phyloP scores from a whole-genome alignment of 2,113 vertebrate species.

The Vicugna pacos region DNA sequence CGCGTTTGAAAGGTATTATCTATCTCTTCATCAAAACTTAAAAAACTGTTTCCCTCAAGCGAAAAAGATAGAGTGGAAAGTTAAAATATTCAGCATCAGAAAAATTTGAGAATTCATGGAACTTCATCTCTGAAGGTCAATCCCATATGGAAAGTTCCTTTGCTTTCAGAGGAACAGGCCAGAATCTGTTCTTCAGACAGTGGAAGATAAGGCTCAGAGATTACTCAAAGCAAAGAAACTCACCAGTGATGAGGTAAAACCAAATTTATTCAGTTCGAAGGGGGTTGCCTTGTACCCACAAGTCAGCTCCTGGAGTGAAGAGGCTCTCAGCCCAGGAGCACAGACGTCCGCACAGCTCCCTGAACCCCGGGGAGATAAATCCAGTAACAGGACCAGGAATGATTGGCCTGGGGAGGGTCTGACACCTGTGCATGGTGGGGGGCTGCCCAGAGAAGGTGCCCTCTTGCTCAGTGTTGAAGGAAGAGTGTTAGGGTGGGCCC shows the following conservation, averaged over 20 bases:
- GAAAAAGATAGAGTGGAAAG: background rate
- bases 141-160: constrained; percentile 10
- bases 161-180: constrained; percentile 93
- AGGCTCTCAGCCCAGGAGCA: background rate
- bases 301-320: background rate
- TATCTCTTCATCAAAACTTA: background rate
- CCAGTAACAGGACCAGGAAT: background rate
- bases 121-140: background rate
- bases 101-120: background rate
- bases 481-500: background rate
- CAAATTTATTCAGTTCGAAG: background rate
- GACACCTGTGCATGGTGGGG: background rate
- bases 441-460: background rate
- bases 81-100: background rate
- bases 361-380: background rate
- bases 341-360: background rate
- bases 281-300: background rate
- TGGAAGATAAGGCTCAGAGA: constrained; percentile 95
- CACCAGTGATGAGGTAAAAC: constrained; percentile 94
- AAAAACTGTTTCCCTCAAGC: background rate
- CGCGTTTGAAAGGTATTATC: background rate
- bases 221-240: constrained; percentile 97
- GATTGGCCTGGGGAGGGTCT: background rate
- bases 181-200: constrained; percentile 97
- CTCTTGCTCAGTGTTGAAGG: background rate